Evolutionary conservation across 2,888 invertebrate genomes (phyloP).

Genomic region (Pandemis heparana): DNA sequence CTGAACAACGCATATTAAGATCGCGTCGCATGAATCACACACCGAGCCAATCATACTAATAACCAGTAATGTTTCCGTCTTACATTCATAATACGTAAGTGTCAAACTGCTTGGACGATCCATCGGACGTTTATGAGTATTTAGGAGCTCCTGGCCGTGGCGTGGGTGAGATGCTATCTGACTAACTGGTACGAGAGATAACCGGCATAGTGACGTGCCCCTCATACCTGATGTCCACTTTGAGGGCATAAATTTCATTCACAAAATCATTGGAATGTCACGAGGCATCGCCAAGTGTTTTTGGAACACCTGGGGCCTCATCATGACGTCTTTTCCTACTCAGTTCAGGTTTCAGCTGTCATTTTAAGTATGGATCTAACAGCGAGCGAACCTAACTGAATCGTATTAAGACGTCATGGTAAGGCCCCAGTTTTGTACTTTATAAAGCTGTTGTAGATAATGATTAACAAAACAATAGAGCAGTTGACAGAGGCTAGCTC

Average conservation of each 20-base stretch:
- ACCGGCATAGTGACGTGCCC: conserved; percentile 29
- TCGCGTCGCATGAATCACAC: conserved; percentile 57
- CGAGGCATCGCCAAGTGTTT: background rate
- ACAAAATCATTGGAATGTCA: conserved; percentile 13
- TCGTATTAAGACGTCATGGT: too few relatives aligned
- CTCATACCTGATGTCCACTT: conserved; percentile 10
- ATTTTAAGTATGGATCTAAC: too few relatives aligned
- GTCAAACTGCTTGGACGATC: conserved; percentile 55
- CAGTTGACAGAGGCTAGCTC: too few relatives aligned
- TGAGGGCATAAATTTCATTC: conserved; percentile 37
- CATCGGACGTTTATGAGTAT: conserved; percentile 69
- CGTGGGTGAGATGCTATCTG: conserved; percentile 61
- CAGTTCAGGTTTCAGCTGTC: too few relatives aligned
- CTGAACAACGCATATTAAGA: conserved; percentile 19
- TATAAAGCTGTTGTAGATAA: too few relatives aligned
- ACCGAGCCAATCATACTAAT: conserved; percentile 66
- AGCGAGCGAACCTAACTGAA: too few relatives aligned
- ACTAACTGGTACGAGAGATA: conserved; percentile 44
- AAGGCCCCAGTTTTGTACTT: too few relatives aligned
- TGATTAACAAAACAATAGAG: too few relatives aligned
- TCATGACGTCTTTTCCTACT: too few relatives aligned
- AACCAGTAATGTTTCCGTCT: conserved; percentile 67
- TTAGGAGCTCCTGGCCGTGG: conserved; percentile 60
- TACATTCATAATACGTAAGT: conserved; percentile 52
- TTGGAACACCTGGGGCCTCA: background rate